Evolutionary conservation across 1,140 invertebrate species (phyloP), one percentile per base, ranked within the genome.

Genomic region (Holotrichia oblita): DNA sequence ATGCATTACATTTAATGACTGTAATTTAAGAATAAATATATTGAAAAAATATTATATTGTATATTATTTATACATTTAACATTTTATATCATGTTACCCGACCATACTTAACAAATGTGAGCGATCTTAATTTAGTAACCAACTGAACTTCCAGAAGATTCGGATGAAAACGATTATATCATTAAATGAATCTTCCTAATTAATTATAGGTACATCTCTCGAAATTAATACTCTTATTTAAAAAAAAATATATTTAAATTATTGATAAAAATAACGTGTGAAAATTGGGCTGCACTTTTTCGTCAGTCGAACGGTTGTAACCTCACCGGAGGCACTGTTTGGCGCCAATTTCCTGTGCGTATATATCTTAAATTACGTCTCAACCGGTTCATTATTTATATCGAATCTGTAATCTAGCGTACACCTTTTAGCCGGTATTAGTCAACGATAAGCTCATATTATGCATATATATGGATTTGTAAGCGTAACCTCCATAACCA

Each of bases 271-370:
- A 55, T 55, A 14, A 55, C 48, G 48, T 55, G 48, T 55, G 48
- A 55, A 55, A 55, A 55, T 55, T 55, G 48, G 48, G 48, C n/a
- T 55, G 48, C 48, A 55, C 48, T 55, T 55, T 55, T 55, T 55
- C 48, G 6, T 17, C n/a, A 55, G 48, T 17, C 14, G 27, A 1
- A 55, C 48, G 17, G 17, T 14, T 17, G 48, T 55, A 55, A 55
- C 48, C 48, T 55, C 48, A 55, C 48, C 48, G 48, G n/a, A 17
- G 48, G 48, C 48, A 55, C 14, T 55, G n/a, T 55, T 55, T 55
- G 48, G 48, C 48, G 48, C 48, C 48, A 17, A 55, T 55, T 55
- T 55, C 48, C 48, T 55, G 48, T 55, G 48, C 17, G 48, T 55
- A 17, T 55, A 17, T 55, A 6, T 55, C 48, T 34, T 34, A 34